Percentiles rank a stretch among this genome's conserved stretches.
Conservation (phyloP, 2,113 vertebrate species). For the Pseudonaja textilis region DNA sequence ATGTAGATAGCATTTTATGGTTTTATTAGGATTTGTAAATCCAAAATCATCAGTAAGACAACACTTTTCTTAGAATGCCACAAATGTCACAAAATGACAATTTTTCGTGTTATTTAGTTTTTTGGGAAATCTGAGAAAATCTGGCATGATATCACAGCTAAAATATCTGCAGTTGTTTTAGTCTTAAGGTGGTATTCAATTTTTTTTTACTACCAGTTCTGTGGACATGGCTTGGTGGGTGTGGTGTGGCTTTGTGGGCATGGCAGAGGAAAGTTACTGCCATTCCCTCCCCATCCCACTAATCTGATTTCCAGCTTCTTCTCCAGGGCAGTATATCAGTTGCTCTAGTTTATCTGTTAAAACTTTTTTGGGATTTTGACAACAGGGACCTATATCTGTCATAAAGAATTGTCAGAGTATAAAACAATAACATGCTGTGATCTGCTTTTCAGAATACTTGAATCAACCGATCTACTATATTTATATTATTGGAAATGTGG, state of each 20-base stretch:
- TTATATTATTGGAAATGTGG: neutral
- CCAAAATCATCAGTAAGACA: neutral
- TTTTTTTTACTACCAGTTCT: no score
- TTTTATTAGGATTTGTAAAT: neutral
- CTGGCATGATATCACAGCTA: neutral
- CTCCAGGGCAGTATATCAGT: no score
- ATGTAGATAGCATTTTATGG: neutral
- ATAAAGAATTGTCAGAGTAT: neutral
- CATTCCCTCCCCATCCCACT: no score
- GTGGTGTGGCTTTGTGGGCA: no score
- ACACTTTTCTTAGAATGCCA: neutral
- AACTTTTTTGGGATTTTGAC: neutral
- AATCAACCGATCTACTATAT: neutral
- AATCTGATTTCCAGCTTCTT: no score
- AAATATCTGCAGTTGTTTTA: neutral
- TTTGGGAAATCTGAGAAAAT: neutral
- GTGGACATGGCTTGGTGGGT: no score
- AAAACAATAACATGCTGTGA: neutral
- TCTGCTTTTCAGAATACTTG: neutral
- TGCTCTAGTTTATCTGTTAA: neutral
- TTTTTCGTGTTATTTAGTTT: neutral
- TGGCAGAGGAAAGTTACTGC: no score
- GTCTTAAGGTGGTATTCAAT: neutral
- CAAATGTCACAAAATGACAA: neutral
- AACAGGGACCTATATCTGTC: neutral